Conservation (phyloP, 2,113 vertebrate genomes). For the Silurus meridionalis region DNA sequence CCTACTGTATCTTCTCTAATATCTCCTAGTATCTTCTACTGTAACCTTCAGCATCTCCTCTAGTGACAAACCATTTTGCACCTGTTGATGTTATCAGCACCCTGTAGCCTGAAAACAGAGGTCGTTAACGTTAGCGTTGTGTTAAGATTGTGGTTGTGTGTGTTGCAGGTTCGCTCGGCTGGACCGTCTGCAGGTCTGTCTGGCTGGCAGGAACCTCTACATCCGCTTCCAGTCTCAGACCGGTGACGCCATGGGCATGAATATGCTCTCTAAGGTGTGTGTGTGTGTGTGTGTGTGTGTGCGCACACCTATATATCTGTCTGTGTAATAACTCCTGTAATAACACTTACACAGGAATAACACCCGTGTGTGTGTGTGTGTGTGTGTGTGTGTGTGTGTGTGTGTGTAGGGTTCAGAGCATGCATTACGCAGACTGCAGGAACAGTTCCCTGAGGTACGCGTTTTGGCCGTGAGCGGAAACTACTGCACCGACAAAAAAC, state of each 20-base stretch:
- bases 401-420: conserved; percentile 87
- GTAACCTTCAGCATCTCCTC: not conserved
- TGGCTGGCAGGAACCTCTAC: conserved; percentile 92
- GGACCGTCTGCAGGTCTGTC: conserved; percentile 80
- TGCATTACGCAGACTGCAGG: conserved; percentile 82
- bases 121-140: too few relatives aligned
- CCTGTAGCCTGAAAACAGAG: not conserved
- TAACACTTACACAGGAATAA: not conserved
- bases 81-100: not conserved
- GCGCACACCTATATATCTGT: too few relatives aligned
- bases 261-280: conserved; percentile 95
- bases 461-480: conserved; percentile 92
- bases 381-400: conserved; percentile 7
- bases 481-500: conserved; percentile 97
- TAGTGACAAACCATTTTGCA: not conserved
- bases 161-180: conserved; percentile 87
- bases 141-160: not conserved
- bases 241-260: conserved; percentile 99
- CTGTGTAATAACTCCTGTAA: not conserved
- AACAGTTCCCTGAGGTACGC: conserved; percentile 87
- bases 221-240: conserved; percentile 92
- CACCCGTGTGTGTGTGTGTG: not conserved
- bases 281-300: not conserved
- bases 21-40: too few relatives aligned
- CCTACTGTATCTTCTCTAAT: not conserved